Evolutionary conservation across 1,140 invertebrate genomes (phyloP).

Genomic region (Caenorhabditis briggsae): DNA sequence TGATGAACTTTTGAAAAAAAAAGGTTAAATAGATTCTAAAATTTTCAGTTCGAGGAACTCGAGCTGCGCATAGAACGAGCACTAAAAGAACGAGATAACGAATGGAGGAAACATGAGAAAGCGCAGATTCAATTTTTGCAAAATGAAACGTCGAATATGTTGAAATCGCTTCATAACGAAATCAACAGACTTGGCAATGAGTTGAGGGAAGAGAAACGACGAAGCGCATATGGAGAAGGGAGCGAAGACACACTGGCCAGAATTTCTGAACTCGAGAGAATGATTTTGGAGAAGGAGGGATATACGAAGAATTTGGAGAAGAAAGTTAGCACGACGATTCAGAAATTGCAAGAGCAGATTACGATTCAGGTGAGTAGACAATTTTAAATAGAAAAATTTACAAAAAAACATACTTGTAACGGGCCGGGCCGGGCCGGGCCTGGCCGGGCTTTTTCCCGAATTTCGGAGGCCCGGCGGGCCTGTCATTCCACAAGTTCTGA

Average conservation of each 20-base stretch:
- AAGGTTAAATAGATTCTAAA: no score
- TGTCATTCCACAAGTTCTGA: no score
- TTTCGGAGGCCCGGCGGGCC: no score
- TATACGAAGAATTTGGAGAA: conserved; percentile 47
- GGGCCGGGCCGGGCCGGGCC: no score
- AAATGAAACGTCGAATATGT: conserved; percentile 40
- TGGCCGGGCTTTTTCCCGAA: no score
- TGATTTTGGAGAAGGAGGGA: conserved; percentile 5
- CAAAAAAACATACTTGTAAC: no score
- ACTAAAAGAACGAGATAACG: conserved; percentile 3
- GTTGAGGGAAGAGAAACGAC: conserved; percentile 19
- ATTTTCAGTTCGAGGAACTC: conserved; percentile 45
- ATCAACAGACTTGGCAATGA: conserved; percentile 25
- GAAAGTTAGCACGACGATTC: conserved; percentile 16
- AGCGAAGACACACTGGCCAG: background rate
- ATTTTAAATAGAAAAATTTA: no score
- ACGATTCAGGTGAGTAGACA: conserved; percentile 26
- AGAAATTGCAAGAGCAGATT: conserved; percentile 24
- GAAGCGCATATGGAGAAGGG: background rate
- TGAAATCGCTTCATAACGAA: conserved; percentile 49
- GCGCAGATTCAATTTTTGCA: conserved; percentile 41
- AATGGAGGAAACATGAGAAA: conserved; percentile 45
- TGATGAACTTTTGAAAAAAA: no score
- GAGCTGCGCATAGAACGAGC: conserved; percentile 13
- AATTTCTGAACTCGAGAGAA: conserved; percentile 9